Percentiles rank a stretch among this genome's conserved stretches.
Conservation (phyloP, 2,113 vertebrate species). For the Oryzias curvinotus region DNA sequence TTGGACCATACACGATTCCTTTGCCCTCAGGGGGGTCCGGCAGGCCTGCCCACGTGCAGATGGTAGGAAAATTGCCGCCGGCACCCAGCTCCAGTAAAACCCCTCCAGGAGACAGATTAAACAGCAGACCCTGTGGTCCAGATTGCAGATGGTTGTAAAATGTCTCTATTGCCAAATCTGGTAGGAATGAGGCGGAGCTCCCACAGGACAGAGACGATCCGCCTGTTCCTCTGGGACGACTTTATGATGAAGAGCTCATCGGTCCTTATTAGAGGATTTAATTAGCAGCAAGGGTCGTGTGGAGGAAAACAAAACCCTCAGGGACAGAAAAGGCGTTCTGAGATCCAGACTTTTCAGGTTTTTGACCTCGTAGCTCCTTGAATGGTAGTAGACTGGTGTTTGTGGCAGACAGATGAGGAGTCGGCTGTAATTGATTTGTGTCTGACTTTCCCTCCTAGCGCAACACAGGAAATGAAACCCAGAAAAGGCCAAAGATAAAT, state of each 20-base stretch:
- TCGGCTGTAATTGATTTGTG: slow-evolving; percentile 21
- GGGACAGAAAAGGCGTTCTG: no score
- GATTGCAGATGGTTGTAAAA: slow-evolving; percentile 40
- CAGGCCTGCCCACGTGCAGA: slow-evolving; percentile 27
- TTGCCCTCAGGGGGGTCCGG: slow-evolving; percentile 7
- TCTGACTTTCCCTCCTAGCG: slow-evolving; percentile 28
- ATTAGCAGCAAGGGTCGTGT: slow-evolving; percentile 2
- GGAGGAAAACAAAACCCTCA: not conserved
- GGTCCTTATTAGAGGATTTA: slow-evolving; percentile 3
- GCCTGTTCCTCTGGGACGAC: slow-evolving; percentile 3
- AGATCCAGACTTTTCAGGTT: no score
- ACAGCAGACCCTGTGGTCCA: slow-evolving; percentile 21
- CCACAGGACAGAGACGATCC: slow-evolving; percentile 1
- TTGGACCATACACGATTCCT: not conserved
- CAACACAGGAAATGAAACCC: slow-evolving; percentile 35
- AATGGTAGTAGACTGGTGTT: not conserved
- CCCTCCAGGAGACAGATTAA: slow-evolving; percentile 28
- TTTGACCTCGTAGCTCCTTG: not conserved
- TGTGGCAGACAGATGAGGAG: slow-evolving; percentile 11
- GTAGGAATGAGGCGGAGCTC: slow-evolving; percentile 18
- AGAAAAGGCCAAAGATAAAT: slow-evolving; percentile 9
- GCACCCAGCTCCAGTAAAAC: slow-evolving; percentile 24
- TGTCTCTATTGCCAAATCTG: slow-evolving; percentile 47
- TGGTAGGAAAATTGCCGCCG: slow-evolving; percentile 16
- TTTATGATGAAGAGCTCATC: slow-evolving; percentile 2